Evolutionary conservation across 2,797 vertebrate genomes (phyloP).

Genomic region (Phataginus tetradactyla): DNA sequence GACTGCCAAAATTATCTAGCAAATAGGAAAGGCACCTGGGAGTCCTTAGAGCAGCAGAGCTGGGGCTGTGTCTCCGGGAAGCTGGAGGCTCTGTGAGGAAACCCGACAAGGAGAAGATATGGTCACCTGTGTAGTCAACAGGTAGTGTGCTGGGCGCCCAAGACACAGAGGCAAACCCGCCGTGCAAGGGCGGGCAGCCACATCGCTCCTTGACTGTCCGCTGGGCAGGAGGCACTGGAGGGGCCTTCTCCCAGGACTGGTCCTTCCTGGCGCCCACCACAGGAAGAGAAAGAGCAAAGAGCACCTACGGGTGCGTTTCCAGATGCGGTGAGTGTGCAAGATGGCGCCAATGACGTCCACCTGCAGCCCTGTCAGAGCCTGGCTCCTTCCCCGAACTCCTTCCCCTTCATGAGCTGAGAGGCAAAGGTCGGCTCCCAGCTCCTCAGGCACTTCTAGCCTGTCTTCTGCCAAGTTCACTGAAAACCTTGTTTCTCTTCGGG

Average conservation of each 20-base stretch:
- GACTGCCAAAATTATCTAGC: no score
- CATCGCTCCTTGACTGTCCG: no score
- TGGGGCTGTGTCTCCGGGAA: background rate
- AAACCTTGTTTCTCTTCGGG: background rate
- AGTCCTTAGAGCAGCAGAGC: background rate
- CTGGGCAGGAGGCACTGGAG: background rate
- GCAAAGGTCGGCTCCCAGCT: background rate
- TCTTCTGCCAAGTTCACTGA: background rate
- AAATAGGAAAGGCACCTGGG: background rate
- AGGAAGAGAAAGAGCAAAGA: background rate
- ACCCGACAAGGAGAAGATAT: accelerated
- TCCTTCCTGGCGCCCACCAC: background rate
- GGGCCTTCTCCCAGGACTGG: background rate
- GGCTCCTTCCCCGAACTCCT: background rate
- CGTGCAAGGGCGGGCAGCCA: no score
- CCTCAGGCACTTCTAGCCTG: background rate
- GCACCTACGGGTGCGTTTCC: background rate
- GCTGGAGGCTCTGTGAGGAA: background rate
- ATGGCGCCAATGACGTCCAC: no score
- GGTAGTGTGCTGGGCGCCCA: no score
- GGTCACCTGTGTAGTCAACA: no score
- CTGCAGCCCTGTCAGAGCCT: background rate
- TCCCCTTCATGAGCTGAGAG: background rate
- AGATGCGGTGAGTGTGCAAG: background rate
- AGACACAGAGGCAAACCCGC: no score